Evolutionary conservation across 2,797 vertebrate genomes (phyloP), one percentile per base, ranked within the genome.

Genomic region (Pterois miles): DNA sequence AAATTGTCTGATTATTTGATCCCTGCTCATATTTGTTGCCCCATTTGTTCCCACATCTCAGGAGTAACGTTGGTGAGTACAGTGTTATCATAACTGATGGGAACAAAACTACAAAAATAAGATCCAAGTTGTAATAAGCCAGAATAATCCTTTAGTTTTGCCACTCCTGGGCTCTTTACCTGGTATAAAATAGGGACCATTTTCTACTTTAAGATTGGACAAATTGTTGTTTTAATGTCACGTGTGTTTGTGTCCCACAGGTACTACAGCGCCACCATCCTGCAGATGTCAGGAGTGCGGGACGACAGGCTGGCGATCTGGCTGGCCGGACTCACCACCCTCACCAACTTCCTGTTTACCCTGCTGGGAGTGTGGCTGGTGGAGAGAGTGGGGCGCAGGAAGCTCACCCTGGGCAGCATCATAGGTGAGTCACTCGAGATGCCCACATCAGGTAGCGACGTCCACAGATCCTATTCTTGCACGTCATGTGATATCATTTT

Each of bases 191-290:
- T n/a, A 48, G 8, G 40, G 40, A 43, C 40, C 7, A 43, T 8
- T 46, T 46, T 46, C 43, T 18, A 8, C 43, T 46, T 46, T 18
- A 25, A 2, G 11, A 71, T 4, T 53, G 22, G n/a, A 46, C 13
- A 12, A 46, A 20, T 22, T 23, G 8, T 43, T 8, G 6, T 65
- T 33, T 64, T 27, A 66, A 38, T 65, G 46, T n/a, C 20, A 50
- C 18, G 10, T 31, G 2, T 57, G 46, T 58, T 59, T 87, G 69
- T 16, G 8, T 0, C 60, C 81, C 56, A 6, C 36, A 99, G 98
- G 98, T 99, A 99, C 92, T 99, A 99, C 94, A 99, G 97, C 33
- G 98, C 98, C 83, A 99, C 98, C 84, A 99, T 99, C 91, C 95
- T 99, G 86, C 98, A 99, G 95, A 99, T 99, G 98, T 98, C 98